Evolutionary conservation across 2,797 vertebrate genomes (phyloP), one percentile per base, ranked within the genome.

Genomic region (Astyanax mexicanus): DNA sequence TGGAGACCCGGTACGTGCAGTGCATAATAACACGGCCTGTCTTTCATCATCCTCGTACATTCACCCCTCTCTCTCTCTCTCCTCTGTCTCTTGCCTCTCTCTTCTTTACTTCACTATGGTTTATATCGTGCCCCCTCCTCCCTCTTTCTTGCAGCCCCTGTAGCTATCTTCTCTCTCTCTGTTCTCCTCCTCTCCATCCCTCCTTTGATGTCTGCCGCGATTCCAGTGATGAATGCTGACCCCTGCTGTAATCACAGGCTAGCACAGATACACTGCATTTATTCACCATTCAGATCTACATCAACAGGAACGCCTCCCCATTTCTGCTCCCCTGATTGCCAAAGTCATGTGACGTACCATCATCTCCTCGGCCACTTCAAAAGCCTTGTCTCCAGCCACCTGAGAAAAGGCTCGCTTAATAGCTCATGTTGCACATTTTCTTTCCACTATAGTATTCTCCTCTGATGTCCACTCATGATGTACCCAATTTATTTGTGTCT

Each of bases 1-100:
- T 96, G 85, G 95, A 96, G 82, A 95, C 94, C 0, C 94, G 95
- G 95, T 96, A 91, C 51, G 66, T 37, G 44, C 15, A 15, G 11
- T 21, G 66, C 65, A 74, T 60, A 11, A 55, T 25, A 69, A 69
- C 21, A 15, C 27, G 4, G 6, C 13, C 40, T 12, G 13, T 15
- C 29, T 27, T 21, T 52, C 42, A 23, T 35, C 45, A 47, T n/a
- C 61, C 12, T 23, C 29, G 40, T 40, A 0, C 12, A 8, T 35
- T 52, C 8, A 21, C 19, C 7, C 55, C 29, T 54, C 11, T 27
- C 38, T 15, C 40, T 55, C 54, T 21, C 1, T n/a, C 60, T 62
- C 23, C 45, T 13, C 19, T 21, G 19, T 29, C 19, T 38, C 21
- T 25, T 25, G 61, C 40, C 21, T n/a, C 19, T 10, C 10, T 64